Evolutionary conservation across 2,797 vertebrate species (phyloP).

Genomic region (Manis crassicaudata): DNA sequence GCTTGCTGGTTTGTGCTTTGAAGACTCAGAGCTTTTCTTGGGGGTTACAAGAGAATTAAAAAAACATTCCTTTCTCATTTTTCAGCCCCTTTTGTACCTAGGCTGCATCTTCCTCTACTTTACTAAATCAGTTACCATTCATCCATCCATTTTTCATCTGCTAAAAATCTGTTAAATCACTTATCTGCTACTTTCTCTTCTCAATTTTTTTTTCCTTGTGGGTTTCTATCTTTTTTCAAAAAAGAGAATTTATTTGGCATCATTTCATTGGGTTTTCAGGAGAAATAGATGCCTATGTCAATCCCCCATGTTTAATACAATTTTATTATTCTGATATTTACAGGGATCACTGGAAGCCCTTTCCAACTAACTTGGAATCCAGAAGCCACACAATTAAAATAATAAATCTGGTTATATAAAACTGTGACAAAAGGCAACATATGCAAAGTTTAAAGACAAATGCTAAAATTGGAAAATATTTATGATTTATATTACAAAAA

Average conservation of each 20-base stretch:
- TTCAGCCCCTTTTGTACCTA: not conserved
- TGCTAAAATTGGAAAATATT: not conserved
- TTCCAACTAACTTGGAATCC: not conserved
- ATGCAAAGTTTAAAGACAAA: not conserved
- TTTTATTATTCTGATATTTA: not conserved
- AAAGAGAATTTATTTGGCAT: not conserved
- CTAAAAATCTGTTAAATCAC: not conserved
- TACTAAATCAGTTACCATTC: not conserved
- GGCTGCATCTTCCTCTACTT: not conserved
- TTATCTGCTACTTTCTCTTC: not conserved
- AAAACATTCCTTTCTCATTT: not conserved
- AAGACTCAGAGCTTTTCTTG: not conserved
- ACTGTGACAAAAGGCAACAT: not conserved
- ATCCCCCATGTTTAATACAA: not conserved
- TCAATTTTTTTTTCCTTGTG: not conserved
- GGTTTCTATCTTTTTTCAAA: not conserved
- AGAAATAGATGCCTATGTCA: not conserved
- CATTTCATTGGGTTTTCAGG: not conserved
- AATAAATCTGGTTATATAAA: not conserved
- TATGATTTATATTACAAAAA: conserved; percentile 12
- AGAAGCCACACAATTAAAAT: not conserved
- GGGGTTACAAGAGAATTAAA: not conserved
- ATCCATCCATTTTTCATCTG: not conserved
- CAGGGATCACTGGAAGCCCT: not conserved
- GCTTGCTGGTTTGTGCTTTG: not conserved